Percentiles rank a stretch among this genome's conserved stretches.
Evolutionary conservation across 23 tunicate species (phyloP).

Genomic region (Trididemnum nubilum): DNA sequence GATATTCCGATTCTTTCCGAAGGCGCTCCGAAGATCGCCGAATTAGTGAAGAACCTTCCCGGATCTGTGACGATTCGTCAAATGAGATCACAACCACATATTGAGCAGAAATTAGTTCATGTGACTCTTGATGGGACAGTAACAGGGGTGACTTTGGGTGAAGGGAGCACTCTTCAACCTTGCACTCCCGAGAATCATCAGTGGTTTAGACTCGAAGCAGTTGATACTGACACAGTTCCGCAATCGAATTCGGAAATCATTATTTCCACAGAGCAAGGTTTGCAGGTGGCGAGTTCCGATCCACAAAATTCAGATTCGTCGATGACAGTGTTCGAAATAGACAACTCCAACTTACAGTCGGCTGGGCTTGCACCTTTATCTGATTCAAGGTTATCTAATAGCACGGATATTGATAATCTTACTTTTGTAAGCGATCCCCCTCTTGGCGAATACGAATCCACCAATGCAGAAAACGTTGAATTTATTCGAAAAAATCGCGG

Average conservation of each 20-base stretch:
- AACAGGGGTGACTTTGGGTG: slow-evolving; percentile 42
- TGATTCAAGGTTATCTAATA: not conserved
- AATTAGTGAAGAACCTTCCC: slow-evolving; percentile 9
- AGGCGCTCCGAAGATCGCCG: slow-evolving; percentile 52
- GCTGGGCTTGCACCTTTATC: not conserved
- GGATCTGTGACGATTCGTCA: slow-evolving; percentile 23
- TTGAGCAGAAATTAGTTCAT: slow-evolving; percentile 57
- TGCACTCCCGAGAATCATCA: slow-evolving; percentile 11
- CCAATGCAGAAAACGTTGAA: not conserved
- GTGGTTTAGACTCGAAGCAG: slow-evolving; percentile 24
- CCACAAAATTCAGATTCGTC: not conserved
- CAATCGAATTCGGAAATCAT: not conserved
- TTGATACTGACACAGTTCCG: not conserved
- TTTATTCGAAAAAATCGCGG: slow-evolving; percentile 7
- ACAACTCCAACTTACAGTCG: not conserved
- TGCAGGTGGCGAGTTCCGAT: not conserved
- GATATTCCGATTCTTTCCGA: slow-evolving; percentile 62
- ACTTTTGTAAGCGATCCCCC: not conserved
- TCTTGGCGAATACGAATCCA: not conserved
- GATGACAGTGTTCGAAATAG: slow-evolving; percentile 11
- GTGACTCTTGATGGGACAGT: slow-evolving; percentile 57
- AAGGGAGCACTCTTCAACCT: slow-evolving; percentile 15
- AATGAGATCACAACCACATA: slow-evolving; percentile 29
- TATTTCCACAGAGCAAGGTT: not conserved
- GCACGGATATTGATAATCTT: not conserved